Conservation (phyloP, 2,113 vertebrate genomes). For the Crotalus viridis region DNA sequence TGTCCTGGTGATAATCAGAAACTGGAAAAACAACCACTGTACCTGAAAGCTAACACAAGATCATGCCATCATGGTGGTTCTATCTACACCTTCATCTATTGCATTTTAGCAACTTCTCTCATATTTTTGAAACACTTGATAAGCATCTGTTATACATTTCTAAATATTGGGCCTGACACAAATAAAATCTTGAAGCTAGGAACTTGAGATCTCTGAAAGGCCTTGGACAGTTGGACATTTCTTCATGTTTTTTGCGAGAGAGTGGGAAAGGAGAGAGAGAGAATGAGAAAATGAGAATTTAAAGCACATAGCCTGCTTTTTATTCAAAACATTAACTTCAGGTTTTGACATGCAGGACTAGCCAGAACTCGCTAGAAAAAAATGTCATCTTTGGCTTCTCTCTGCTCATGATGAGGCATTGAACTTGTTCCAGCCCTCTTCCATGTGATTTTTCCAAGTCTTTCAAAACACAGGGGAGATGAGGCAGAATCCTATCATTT, state of each 20-base stretch:
- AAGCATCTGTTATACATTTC: background rate
- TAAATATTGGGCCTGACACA: background rate
- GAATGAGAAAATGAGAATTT: slow-evolving; percentile 26
- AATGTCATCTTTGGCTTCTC: slow-evolving; percentile 34
- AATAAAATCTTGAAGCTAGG: background rate
- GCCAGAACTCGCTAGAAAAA: slow-evolving; percentile 38
- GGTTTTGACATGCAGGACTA: slow-evolving; percentile 43
- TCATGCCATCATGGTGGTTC: background rate
- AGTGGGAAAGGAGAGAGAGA: background rate
- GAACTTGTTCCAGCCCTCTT: slow-evolving; percentile 57
- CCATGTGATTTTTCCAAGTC: slow-evolving; percentile 59
- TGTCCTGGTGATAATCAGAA: background rate
- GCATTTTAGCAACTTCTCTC: background rate
- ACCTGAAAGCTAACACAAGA: background rate
- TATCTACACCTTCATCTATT: background rate
- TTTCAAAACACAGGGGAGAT: slow-evolving; percentile 27
- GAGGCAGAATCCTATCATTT: slow-evolving; percentile 47
- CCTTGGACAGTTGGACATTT: background rate
- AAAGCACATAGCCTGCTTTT: slow-evolving; percentile 63
- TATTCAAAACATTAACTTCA: slow-evolving; percentile 69
- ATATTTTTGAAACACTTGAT: background rate
- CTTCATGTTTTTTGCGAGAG: background rate
- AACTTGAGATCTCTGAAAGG: background rate
- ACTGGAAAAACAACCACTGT: background rate
- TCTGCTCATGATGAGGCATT: slow-evolving; percentile 64